Conservation (phyloP, 2,113 vertebrate species). For the Trogon melanurus region DNA sequence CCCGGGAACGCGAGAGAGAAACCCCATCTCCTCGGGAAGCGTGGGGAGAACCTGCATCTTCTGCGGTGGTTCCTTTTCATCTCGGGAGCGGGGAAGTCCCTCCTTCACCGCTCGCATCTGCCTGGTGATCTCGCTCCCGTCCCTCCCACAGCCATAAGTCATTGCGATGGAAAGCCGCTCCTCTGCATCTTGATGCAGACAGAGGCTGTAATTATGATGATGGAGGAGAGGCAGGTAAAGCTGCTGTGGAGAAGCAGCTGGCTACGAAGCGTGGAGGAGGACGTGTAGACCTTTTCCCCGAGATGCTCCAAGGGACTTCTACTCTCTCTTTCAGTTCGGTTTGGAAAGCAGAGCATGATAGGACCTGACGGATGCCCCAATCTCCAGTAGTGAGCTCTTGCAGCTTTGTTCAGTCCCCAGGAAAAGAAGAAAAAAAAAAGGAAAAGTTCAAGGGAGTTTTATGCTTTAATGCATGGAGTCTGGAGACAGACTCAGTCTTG, state of each 20-base stretch:
- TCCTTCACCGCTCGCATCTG: background rate
- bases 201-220: background rate
- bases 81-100: background rate
- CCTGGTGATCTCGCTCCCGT: background rate
- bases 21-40: background rate
- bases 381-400: background rate
- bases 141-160: background rate
- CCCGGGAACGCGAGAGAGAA: background rate
- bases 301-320: background rate
- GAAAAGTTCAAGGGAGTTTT: background rate
- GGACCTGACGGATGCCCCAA: accelerated
- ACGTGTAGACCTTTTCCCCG: background rate
- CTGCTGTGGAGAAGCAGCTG: background rate
- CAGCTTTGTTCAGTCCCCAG: background rate
- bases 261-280: accelerated
- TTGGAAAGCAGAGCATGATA: background rate
- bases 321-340: background rate
- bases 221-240: conserved; percentile 9
- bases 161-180: background rate
- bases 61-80: background rate
- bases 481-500: background rate
- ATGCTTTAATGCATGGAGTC: background rate
- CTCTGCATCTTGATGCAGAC: background rate
- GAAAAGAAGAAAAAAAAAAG: background rate
- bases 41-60: background rate